Evolutionary conservation across 2,113 vertebrate species (phyloP).

Genomic region (Chunga burmeisteri): DNA sequence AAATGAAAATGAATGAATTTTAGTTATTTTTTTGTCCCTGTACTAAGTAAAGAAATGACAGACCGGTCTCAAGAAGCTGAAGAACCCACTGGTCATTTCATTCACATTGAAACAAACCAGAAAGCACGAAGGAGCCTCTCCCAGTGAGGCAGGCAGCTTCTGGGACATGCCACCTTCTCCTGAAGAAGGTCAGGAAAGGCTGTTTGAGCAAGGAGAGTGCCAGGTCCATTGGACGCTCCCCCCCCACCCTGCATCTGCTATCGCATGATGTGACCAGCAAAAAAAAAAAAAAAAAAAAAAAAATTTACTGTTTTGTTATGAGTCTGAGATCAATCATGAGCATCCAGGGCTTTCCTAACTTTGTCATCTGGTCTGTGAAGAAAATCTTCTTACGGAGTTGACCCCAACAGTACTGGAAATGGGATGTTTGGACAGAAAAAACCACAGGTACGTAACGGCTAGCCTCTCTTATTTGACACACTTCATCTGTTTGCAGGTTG

Average conservation of each 20-base stretch:
- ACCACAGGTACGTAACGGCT: not conserved
- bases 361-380: not conserved
- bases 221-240: not conserved
- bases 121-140: not conserved
- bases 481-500: not conserved
- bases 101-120: not conserved
- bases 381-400: not conserved
- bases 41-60: not conserved
- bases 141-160: not conserved
- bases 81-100: not conserved
- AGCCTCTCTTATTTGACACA: not conserved
- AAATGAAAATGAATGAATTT: not conserved
- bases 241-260: not conserved
- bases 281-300: not conserved
- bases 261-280: not conserved
- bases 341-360: not conserved
- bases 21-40: not conserved
- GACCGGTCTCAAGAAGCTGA: not conserved
- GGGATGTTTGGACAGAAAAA: not conserved
- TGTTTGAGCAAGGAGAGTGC: not conserved
- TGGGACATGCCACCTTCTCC: not conserved
- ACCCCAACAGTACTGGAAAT: not conserved
- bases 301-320: not conserved
- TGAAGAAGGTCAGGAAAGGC: not conserved
- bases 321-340: not conserved